These are phyloP conservation scores for Crotalus tigris DNA, from an alignment of 2,113 vertebrate species.

Conservation along the genomic window DNA sequence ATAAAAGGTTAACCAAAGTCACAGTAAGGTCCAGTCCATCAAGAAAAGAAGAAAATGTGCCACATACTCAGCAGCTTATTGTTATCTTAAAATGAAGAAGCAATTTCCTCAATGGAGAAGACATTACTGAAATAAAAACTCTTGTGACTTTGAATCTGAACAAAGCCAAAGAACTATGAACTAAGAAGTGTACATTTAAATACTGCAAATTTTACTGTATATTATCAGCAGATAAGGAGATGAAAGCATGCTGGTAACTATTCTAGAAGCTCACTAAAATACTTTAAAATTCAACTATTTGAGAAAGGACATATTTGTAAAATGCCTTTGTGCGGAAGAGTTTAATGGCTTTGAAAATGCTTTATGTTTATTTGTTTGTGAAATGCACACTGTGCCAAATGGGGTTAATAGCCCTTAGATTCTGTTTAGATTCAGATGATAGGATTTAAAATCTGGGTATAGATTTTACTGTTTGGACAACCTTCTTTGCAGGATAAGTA, in stretches of 20 bases:
- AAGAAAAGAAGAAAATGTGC: neutral
- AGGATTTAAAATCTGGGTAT: neutral
- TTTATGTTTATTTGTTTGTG: conserved; percentile 4
- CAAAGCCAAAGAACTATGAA: neutral
- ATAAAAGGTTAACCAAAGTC: conserved; percentile 30
- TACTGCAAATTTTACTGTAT: neutral
- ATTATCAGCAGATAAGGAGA: neutral
- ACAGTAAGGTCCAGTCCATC: conserved; percentile 12
- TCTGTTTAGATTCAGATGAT: neutral
- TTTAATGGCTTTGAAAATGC: neutral
- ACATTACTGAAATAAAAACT: neutral
- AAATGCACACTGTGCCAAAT: neutral
- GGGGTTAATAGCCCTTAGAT: neutral
- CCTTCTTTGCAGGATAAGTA: neutral
- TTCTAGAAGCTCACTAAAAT: neutral
- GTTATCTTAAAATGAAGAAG: conserved; percentile 3
- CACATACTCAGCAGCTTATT: neutral
- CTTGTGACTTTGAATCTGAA: neutral
- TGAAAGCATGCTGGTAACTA: neutral
- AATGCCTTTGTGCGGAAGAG: neutral
- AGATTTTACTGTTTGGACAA: neutral
- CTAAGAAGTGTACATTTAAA: neutral
- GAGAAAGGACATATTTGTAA: neutral
- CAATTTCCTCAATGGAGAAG: neutral
- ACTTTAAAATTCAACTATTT: neutral